phyloP scores from a whole-genome alignment of 1,140 invertebrate species.

The Plectus sambesii region DNA sequence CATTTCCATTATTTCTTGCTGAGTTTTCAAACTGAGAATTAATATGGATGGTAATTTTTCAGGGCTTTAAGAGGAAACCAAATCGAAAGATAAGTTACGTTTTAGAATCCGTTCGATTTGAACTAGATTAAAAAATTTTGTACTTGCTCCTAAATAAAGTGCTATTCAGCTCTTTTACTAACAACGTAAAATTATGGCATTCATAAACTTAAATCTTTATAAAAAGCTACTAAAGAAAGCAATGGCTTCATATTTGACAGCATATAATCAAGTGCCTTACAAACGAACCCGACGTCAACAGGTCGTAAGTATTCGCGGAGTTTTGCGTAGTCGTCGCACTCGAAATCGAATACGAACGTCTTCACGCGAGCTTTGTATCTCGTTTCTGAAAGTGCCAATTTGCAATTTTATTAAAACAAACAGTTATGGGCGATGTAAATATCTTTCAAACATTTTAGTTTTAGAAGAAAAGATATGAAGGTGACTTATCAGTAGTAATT shows the following conservation, averaged over 20 bases:
- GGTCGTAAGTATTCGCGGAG: constrained; percentile 25
- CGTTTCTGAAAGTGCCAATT: constrained; percentile 27
- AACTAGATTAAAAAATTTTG: constrained; percentile 7
- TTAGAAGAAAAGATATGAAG: no score
- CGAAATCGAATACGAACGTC: constrained; percentile 36
- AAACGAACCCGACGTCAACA: constrained; percentile 39
- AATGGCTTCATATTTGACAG: constrained; percentile 1
- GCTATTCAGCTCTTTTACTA: constrained; percentile 5
- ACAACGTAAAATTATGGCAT: not conserved
- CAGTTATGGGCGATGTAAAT: no score
- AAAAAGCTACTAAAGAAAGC: not conserved
- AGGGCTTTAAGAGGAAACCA: no score
- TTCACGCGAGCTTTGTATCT: constrained; percentile 24
- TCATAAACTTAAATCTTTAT: not conserved
- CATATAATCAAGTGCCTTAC: no score
- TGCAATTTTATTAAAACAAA: no score
- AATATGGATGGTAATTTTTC: no score
- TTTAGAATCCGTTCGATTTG: no score
- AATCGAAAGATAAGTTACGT: no score
- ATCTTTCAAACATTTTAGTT: no score
- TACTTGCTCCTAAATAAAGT: constrained; percentile 6
- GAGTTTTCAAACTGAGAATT: no score
- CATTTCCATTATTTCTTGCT: no score
- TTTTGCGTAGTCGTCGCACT: constrained; percentile 24
- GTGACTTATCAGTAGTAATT: no score